A percentile compares a stretch with the other conserved stretches of the same genome.
Evolutionary conservation across 2,797 vertebrate species (phyloP).

Genomic region (Aphelocoma californica): DNA sequence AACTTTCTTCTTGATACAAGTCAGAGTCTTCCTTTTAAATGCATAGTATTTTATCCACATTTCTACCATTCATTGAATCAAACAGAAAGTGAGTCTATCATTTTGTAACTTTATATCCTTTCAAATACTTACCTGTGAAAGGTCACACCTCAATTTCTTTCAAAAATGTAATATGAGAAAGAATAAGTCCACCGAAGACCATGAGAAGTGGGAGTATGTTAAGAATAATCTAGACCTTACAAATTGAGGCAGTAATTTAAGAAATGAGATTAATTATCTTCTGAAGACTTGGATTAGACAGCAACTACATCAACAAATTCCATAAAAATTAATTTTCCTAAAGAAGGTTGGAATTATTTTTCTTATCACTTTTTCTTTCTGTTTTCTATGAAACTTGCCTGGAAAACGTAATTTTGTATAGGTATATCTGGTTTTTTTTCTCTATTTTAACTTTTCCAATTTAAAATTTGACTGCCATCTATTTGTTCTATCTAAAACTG

Average conservation of each 20-base stretch:
- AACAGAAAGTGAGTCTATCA: not conserved
- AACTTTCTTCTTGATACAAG: not conserved
- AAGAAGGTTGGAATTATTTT: not conserved
- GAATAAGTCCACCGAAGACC: accelerated
- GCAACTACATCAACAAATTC: not conserved
- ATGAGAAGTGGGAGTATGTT: accelerated
- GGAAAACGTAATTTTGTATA: not conserved
- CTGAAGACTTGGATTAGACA: not conserved
- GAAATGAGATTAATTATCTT: not conserved
- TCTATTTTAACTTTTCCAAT: not conserved
- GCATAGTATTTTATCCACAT: not conserved
- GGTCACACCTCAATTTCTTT: not conserved
- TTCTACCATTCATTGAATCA: not conserved
- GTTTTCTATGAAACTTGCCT: not conserved
- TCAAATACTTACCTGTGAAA: not conserved
- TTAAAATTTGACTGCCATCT: not conserved
- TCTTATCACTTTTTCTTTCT: not conserved
- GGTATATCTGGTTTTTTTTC: not conserved
- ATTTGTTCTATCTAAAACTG: not conserved
- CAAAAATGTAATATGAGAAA: not conserved
- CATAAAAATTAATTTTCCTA: not conserved
- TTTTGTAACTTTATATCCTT: not conserved
- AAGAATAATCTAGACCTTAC: not conserved
- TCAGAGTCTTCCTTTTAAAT: not conserved
- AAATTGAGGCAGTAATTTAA: not conserved